Base-by-base conservation (phyloP, 23 tunicate genomes). In the Trididemnum miniatum region DNA sequence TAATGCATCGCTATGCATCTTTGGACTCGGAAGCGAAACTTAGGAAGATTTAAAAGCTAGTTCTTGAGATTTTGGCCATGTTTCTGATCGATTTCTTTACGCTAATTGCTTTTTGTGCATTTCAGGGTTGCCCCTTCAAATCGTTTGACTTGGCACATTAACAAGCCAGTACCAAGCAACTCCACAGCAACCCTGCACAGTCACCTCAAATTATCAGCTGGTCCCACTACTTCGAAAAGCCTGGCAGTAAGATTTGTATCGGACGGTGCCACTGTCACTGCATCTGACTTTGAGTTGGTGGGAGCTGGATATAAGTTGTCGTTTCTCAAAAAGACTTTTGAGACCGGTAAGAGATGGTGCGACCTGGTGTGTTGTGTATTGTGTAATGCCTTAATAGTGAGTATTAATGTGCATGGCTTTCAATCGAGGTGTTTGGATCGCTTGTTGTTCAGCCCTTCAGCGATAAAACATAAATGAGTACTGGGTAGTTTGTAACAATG, bases 301-400 rank as follows among this genome's bases (percentile, higher is more conserved):
- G 97, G 97, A 1, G 12, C 63, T 29, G 97, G 97, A 34, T 92
- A 92, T 59, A 65, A 92, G 51, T 31, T 92, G 32, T 92, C 97
- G 9, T 60, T 92, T 74, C 64, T 83, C 57, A 92, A 82, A 51
- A 83, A 80, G 65, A 83, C 84, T 51, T 78, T 82, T 38, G 65
- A 51, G 31, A 74, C 91, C 72, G 97, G 97, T 82, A 31, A 0
- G 88, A n/a, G n/a, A n/a, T n/a, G n/a, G n/a, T n/a, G n/a, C n/a
- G n/a, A n/a, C n/a, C n/a, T n/a, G n/a, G n/a, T n/a, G n/a, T n/a
- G n/a, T n/a, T n/a, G n/a, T n/a, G n/a, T n/a, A n/a, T n/a, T n/a
- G n/a, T n/a, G n/a, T n/a, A n/a, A n/a, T n/a, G n/a, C n/a, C n/a
- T n/a, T n/a, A n/a, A n/a, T n/a, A n/a, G n/a, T n/a, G n/a, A n/a